Evolutionary conservation across 1,140 invertebrate species (phyloP), one percentile per base, ranked within the genome.

Genomic region (Saccostrea glomerata): DNA sequence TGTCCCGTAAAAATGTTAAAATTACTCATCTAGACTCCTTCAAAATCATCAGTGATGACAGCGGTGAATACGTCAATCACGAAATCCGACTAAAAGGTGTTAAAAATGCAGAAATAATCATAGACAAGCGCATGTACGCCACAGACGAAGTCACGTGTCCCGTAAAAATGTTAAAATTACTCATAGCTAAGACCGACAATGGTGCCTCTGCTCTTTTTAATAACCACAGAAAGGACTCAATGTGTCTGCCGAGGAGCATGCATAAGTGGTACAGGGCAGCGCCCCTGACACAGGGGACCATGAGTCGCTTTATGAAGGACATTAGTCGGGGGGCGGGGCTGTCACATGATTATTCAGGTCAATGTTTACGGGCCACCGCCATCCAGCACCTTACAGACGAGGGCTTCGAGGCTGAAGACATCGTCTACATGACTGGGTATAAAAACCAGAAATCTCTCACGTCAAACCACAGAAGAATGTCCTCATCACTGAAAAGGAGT

Each of bases 1-100:
- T 88, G 87, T 73, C 87, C 87, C 12, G 87, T 88, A 7, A 85
- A 84, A 73, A 85, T 88, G 87, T 60, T 88, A 25, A 63, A 77
- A 36, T 40, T 88, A 20, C 20, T 88, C 1, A 30, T 85, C n/a
- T n/a, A n/a, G n/a, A n/a, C n/a, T n/a, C n/a, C n/a, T n/a, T n/a
- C 47, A 12, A 5, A 54, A 70, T 87, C 54, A 0, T 54, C 1
- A 63, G 17, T 5, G 87, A 87, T 30, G 82, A 84, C 6, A 87
- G 40, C 47, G 87, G 87, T 47, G 82, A 84, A 54, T 87, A 84
- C 70, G 82, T 87, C 30, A 87, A 66, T 23, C 30, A 63, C 47
- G 82, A 63, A 54, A 84, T 82, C 12, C 82, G 66, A 54, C 87
- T 84, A 54, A 87, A 87, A 84, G 47, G 63, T 55, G n/a, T 66